Evolutionary conservation across 30 jellyfish, hydroid and myxozoan genomes (phyloP).

Genomic region (Hydractinia symbiolongicarpus): DNA sequence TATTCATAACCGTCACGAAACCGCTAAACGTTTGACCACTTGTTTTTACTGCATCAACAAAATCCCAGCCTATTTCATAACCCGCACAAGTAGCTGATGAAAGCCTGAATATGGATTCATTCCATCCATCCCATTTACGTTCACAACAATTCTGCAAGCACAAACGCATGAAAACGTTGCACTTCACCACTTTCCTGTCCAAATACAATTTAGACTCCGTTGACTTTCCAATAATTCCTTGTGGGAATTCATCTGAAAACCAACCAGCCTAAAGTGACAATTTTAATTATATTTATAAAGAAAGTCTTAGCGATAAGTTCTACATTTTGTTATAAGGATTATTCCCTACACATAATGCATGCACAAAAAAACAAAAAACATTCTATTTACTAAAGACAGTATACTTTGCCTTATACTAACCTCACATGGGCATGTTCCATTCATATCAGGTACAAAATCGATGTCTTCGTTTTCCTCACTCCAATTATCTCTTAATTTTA

Average conservation of each 20-base stretch:
- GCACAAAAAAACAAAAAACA: too few relatives aligned
- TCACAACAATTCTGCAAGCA: neutral
- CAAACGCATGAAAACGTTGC: neutral
- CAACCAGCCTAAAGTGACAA: slow-evolving; percentile 4
- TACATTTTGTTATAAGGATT: too few relatives aligned
- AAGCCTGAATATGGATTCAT: slow-evolving; percentile 1
- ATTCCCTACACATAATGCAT: too few relatives aligned
- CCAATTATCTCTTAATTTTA: too few relatives aligned
- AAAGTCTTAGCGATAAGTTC: too few relatives aligned
- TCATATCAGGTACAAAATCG: too few relatives aligned
- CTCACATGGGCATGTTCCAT: too few relatives aligned
- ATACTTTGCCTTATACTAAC: too few relatives aligned
- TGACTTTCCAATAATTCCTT: neutral
- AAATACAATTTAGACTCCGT: neutral
- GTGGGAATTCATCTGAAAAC: neutral
- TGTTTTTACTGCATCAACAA: neutral
- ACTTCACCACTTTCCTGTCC: slow-evolving; percentile 9
- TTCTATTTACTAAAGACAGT: too few relatives aligned
- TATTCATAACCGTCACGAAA: neutral
- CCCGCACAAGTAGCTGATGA: slow-evolving; percentile 13
- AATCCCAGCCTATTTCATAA: slow-evolving; percentile 15
- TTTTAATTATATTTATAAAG: too few relatives aligned
- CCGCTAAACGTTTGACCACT: slow-evolving; percentile 7
- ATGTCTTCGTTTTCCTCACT: too few relatives aligned
- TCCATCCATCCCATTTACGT: slow-evolving; percentile 17